These are phyloP conservation scores for Clunio marinus DNA, from an alignment of 2,888 invertebrate species.

Conservation along the genomic window DNA sequence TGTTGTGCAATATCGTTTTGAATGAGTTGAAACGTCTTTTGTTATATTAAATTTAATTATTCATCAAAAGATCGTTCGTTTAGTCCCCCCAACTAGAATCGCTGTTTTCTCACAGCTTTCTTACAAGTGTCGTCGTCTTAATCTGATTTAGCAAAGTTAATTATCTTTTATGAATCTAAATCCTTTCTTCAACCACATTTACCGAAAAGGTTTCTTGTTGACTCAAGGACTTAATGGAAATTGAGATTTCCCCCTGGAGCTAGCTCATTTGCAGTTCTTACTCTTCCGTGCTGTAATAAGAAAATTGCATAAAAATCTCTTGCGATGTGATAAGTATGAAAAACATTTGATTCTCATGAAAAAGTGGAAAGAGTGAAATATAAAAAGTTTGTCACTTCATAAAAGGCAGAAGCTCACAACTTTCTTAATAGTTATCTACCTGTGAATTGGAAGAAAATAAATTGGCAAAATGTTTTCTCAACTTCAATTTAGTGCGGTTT, in stretches of 20 bases:
- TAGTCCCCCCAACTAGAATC: constrained; percentile 18
- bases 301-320: background rate
- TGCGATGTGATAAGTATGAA: no score
- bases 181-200: constrained; percentile 2
- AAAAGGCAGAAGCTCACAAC: no score
- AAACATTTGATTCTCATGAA: no score
- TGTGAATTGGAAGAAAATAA: no score
- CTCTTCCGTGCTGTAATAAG: constrained; percentile 1
- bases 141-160: constrained; percentile 35
- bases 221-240: constrained; percentile 22
- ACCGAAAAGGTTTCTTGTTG: background rate
- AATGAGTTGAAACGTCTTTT: no score
- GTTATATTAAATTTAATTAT: constrained; percentile 32
- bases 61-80: constrained; percentile 17
- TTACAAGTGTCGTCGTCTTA: constrained; percentile 1
- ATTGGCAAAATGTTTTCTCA: no score
- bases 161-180: constrained; percentile 31
- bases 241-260: constrained; percentile 24
- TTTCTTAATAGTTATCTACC: no score
- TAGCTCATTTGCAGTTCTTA: constrained; percentile 30
- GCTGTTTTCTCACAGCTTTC: background rate
- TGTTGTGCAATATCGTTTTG: background rate
- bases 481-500: no score
- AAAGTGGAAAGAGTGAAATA: no score
- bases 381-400: no score